phyloP scores from a whole-genome alignment of 2,888 invertebrate species.

The Chrysodeixis includens region DNA sequence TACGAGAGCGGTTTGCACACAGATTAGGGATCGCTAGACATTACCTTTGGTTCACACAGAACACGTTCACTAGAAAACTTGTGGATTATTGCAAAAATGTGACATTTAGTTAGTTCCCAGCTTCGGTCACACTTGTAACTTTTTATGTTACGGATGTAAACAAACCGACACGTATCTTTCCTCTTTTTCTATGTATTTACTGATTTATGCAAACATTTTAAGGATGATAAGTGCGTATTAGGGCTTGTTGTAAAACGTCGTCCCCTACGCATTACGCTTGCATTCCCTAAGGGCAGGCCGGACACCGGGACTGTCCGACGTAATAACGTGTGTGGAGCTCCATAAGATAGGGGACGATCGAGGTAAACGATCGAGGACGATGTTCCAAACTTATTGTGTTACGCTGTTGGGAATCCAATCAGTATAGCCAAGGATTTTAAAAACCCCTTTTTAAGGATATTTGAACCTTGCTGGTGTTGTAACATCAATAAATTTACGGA shows the following conservation, averaged over 20 bases:
- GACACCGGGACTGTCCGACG: not conserved
- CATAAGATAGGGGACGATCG: not conserved
- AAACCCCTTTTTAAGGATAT: not conserved
- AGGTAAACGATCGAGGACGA: not conserved
- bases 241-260: not conserved
- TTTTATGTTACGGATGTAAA: constrained; percentile 18
- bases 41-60: constrained; percentile 20
- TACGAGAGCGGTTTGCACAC: constrained; percentile 28
- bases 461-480: not conserved
- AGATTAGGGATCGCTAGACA: constrained; percentile 26
- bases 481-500: too few species aligned
- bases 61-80: constrained; percentile 24
- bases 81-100: constrained; percentile 16
- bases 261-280: not conserved
- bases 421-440: not conserved
- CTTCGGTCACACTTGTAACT: constrained; percentile 12
- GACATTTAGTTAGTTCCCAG: not conserved
- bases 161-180: constrained; percentile 16
- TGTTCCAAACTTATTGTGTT: not conserved
- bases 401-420: constrained; percentile 4
- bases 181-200: not conserved
- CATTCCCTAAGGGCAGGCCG: not conserved
- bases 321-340: constrained; percentile 4
- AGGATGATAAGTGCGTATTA: not conserved
- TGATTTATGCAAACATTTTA: not conserved